Evolutionary conservation across 2,888 invertebrate species (phyloP).

Genomic region (Polydrusus tereticollis): DNA sequence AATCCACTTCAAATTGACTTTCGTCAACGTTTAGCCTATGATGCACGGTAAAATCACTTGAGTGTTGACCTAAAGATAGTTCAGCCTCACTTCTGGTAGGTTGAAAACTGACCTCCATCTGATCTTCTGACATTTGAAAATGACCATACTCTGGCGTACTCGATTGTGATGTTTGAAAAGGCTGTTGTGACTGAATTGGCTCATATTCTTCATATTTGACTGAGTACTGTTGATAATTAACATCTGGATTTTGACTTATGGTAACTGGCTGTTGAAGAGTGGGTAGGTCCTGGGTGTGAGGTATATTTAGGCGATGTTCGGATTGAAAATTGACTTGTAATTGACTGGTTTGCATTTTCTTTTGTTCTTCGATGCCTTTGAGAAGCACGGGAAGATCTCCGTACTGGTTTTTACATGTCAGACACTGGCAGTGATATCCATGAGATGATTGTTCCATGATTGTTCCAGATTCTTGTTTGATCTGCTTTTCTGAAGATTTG

Average conservation of each 20-base stretch:
- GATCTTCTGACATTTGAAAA: not conserved
- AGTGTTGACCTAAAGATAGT: not conserved
- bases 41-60: not conserved
- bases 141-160: not conserved
- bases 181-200: not conserved
- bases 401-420: conserved; percentile 53
- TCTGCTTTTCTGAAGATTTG: not conserved
- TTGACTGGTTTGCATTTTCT: conserved; percentile 35
- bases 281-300: conserved; percentile 16
- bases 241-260: not conserved
- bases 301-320: not conserved
- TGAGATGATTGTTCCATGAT: conserved; percentile 28
- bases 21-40: not conserved
- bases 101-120: not conserved
- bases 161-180: not conserved
- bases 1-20: not conserved
- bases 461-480: not conserved
- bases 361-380: conserved; percentile 56
- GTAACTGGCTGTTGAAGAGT: not conserved
- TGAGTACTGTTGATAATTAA: not conserved
- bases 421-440: conserved; percentile 53
- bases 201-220: conserved; percentile 8
- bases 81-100: not conserved
- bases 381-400: conserved; percentile 55
- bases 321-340: not conserved